These are phyloP conservation scores for Pocillopora meandrina DNA, from an alignment of 92 coral and sea anemone genomes.

Conservation along the genomic window DNA sequence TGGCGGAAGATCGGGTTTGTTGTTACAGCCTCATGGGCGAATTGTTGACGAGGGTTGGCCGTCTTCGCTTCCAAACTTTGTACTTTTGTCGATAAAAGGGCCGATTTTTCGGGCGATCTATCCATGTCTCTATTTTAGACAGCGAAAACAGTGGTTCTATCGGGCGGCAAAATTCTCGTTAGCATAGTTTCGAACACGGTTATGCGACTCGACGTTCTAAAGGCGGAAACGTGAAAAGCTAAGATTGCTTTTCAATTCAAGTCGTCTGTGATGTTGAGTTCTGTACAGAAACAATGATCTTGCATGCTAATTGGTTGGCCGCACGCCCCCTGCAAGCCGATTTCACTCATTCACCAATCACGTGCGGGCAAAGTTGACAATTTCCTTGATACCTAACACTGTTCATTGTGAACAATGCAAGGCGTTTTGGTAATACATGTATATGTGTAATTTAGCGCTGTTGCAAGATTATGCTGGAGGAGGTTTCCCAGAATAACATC, in stretches of 20 bases:
- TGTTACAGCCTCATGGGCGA: constrained; percentile 50
- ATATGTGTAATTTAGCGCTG: constrained; percentile 34
- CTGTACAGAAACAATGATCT: constrained; percentile 81
- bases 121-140: constrained; percentile 61
- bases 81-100: constrained; percentile 81
- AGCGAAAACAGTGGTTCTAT: constrained; percentile 44
- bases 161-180: constrained; percentile 65
- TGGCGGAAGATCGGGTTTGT: constrained; percentile 46
- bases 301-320: constrained; percentile 86
- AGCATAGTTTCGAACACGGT: constrained; percentile 62
- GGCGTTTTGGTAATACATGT: constrained; percentile 32
- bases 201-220: constrained; percentile 39
- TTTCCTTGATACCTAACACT: constrained; percentile 83
- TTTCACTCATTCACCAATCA: constrained; percentile 77
- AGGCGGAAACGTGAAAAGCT: constrained; percentile 79
- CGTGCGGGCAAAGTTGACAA: constrained; percentile 70
- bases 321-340: constrained; percentile 80
- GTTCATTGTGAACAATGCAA: constrained; percentile 54
- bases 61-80: constrained; percentile 74
- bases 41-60: constrained; percentile 32
- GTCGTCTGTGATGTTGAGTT: constrained; percentile 72
- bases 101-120: constrained; percentile 84
- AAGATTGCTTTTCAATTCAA: constrained; percentile 63
- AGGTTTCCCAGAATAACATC: constrained; percentile 28
- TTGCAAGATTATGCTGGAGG: constrained; percentile 25